phyloP scores from a whole-genome alignment of 92 coral and sea anemone species.

The Paragorgia papillata region DNA sequence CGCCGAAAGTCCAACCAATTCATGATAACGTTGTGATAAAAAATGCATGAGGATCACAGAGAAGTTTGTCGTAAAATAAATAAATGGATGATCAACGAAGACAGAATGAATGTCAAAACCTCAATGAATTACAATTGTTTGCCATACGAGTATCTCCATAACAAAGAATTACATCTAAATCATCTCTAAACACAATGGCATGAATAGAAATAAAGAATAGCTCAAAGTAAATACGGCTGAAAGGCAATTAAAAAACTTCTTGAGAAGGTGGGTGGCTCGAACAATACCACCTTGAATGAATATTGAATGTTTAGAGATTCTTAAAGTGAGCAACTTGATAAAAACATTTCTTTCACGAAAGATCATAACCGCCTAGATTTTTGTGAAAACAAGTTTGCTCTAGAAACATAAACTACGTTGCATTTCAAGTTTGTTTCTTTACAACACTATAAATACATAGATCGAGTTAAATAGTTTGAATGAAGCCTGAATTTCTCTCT shows the following conservation, averaged over 20 bases:
- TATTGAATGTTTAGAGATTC: slow-evolving; percentile 88
- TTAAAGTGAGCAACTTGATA: slow-evolving; percentile 68
- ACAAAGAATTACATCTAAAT: slow-evolving; percentile 96
- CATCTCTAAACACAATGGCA: slow-evolving; percentile 74
- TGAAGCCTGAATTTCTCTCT: neutral
- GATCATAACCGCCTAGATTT: slow-evolving; percentile 15
- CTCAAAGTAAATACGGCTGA: slow-evolving; percentile 81
- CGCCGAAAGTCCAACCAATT: slow-evolving; percentile 40
- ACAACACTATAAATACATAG: slow-evolving; percentile 63
- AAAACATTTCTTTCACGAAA: slow-evolving; percentile 88
- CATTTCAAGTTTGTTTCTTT: slow-evolving; percentile 70
- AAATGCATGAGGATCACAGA: slow-evolving; percentile 97
- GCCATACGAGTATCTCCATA: slow-evolving; percentile 96
- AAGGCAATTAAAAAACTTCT: slow-evolving; percentile 74
- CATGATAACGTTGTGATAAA: slow-evolving; percentile 96
- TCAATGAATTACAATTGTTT: slow-evolving; percentile 97
- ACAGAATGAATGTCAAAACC: slow-evolving; percentile 97
- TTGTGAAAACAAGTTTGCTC: slow-evolving; percentile 60
- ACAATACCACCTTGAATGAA: slow-evolving; percentile 71
- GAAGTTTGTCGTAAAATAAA: slow-evolving; percentile 97
- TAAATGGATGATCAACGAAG: slow-evolving; percentile 99
- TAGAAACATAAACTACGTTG: slow-evolving; percentile 81
- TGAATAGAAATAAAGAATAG: slow-evolving; percentile 88
- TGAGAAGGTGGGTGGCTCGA: slow-evolving; percentile 73
- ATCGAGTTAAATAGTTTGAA: slow-evolving; percentile 52